Evolutionary conservation across 1,140 invertebrate genomes (phyloP).

Genomic region (Chrysoperla carnea): DNA sequence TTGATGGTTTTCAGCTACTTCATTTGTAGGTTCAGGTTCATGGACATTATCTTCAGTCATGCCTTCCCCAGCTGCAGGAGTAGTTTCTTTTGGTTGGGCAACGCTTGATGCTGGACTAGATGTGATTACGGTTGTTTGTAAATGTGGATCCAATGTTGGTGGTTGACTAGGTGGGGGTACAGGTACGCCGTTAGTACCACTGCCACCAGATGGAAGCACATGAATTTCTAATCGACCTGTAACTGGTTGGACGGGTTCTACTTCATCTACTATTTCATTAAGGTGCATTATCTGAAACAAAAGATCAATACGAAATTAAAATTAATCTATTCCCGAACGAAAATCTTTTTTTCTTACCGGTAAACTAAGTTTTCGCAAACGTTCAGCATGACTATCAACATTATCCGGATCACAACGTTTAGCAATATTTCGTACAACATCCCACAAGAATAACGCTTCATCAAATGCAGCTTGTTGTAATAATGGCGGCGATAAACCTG

Average conservation of each 20-base stretch:
- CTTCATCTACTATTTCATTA: neutral
- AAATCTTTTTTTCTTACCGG: neutral
- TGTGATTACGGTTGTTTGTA: neutral
- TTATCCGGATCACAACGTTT: neutral
- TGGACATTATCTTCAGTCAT: neutral
- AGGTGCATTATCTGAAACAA: neutral
- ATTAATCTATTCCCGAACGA: neutral
- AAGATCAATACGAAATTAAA: too few relatives aligned
- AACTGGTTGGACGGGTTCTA: neutral
- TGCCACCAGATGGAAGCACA: neutral
- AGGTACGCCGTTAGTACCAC: neutral
- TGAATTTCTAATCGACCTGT: neutral
- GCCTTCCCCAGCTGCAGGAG: neutral
- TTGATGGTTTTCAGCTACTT: neutral
- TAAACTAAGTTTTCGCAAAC: neutral
- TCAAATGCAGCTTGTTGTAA: constrained; percentile 75
- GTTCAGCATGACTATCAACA: neutral
- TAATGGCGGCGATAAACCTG: constrained; percentile 40
- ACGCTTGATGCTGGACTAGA: neutral
- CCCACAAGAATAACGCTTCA: constrained; percentile 60
- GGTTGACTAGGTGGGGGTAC: neutral
- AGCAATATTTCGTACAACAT: constrained; percentile 67
- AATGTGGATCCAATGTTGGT: neutral
- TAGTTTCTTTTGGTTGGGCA: neutral
- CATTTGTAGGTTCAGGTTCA: neutral